phyloP scores from a whole-genome alignment of 2,888 invertebrate species.

The Eumacrocentrus americanus region DNA sequence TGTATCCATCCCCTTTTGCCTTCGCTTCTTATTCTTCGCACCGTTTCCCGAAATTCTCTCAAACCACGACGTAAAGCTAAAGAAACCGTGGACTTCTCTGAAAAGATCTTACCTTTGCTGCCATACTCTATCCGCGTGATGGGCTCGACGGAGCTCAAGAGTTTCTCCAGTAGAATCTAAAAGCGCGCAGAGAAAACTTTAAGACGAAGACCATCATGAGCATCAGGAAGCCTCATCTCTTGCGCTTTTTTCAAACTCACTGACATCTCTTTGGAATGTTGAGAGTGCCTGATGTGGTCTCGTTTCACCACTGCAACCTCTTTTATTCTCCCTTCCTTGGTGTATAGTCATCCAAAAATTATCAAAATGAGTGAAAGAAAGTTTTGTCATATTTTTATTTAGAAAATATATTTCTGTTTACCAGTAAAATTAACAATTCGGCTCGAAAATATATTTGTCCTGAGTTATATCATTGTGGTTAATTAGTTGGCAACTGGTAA shows the following conservation, averaged over 20 bases:
- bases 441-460: too few relatives aligned
- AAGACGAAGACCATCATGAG: neutral
- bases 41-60: neutral
- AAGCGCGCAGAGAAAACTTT: neutral
- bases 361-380: too few relatives aligned
- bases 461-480: too few relatives aligned
- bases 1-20: slow-evolving; percentile 21
- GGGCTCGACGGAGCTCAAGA: neutral
- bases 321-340: neutral
- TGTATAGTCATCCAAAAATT: too few relatives aligned
- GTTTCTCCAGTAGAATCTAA: neutral
- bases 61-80: too few relatives aligned
- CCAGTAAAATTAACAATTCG: too few relatives aligned
- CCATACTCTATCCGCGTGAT: too few relatives aligned
- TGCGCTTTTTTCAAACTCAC: neutral
- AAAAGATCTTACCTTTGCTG: too few relatives aligned
- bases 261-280: neutral
- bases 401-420: too few relatives aligned
- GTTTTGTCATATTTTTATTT: too few relatives aligned
- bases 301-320: neutral
- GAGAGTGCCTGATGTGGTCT: neutral
- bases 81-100: too few relatives aligned
- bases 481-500: too few relatives aligned
- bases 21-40: slow-evolving; percentile 5
- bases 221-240: neutral